Conservation (phyloP, 2,113 vertebrate species). For the Hylia prasina region DNA sequence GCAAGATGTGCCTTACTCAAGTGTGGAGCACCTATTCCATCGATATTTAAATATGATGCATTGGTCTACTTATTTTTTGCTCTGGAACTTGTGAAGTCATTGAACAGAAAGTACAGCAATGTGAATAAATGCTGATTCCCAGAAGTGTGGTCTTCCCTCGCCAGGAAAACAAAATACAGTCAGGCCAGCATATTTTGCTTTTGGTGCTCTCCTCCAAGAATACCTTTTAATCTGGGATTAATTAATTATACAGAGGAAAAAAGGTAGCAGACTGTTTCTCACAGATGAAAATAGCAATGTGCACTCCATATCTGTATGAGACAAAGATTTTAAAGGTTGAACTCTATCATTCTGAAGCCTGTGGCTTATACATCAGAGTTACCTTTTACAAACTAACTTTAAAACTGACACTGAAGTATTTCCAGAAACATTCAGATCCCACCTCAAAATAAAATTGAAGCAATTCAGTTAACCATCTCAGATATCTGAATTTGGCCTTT, state of each 20-base stretch:
- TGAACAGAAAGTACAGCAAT: not conserved
- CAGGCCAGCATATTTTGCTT: not conserved
- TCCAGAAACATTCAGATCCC: not conserved
- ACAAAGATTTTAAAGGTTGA: not conserved
- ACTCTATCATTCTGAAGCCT: not conserved
- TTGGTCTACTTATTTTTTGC: not conserved
- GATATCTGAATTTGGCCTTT: not conserved
- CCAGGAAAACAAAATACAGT: not conserved
- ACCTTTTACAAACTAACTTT: not conserved
- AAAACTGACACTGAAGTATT: not conserved
- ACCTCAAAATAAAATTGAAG: not conserved
- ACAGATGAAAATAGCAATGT: not conserved
- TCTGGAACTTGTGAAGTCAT: not conserved
- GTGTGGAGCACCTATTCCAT: not conserved
- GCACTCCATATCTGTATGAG: not conserved
- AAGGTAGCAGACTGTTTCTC: not conserved
- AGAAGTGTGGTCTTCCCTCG: not conserved
- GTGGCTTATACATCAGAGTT: not conserved
- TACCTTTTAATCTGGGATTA: not conserved
- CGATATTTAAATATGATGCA: not conserved
- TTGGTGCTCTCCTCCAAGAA: not conserved
- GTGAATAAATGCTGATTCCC: not conserved
- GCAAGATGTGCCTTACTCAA: not conserved
- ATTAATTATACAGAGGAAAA: not conserved
- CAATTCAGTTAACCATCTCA: not conserved